These are phyloP conservation scores for Papilio helenus DNA, from an alignment of 1,140 invertebrate genomes.

Conservation along the genomic window DNA sequence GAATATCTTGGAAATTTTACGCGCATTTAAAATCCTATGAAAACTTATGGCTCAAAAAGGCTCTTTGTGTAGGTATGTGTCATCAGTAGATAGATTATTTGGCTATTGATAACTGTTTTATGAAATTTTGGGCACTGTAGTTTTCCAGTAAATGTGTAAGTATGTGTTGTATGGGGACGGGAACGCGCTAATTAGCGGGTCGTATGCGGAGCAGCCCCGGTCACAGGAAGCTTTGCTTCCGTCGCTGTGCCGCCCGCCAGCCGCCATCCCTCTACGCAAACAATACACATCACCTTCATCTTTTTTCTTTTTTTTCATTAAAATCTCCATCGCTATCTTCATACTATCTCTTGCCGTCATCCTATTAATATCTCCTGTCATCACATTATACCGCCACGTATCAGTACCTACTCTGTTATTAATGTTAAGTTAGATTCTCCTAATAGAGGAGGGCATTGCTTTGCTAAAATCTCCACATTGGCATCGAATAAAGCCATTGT, in stretches of 20 bases:
- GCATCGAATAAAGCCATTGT: constrained; percentile 14
- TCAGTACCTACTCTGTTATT: neutral
- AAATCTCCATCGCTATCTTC: neutral
- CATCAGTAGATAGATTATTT: too few species aligned
- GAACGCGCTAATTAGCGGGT: constrained; percentile 46
- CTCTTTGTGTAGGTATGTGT: neutral
- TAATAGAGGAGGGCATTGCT: neutral
- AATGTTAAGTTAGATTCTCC: neutral
- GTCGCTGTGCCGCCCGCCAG: constrained; percentile 41
- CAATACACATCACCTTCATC: neutral
- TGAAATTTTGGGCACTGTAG: neutral
- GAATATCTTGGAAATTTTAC: neutral
- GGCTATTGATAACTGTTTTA: neutral
- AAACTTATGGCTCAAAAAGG: neutral
- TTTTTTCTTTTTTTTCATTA: neutral
- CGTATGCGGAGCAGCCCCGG: constrained; percentile 38
- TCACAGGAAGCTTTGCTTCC: constrained; percentile 54
- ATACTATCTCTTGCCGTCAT: neutral
- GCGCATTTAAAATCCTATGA: neutral
- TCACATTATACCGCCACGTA: too few species aligned
- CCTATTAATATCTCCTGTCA: too few species aligned
- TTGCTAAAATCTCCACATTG: constrained; percentile 3
- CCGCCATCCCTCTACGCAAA: constrained; percentile 38
- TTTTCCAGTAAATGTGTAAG: constrained; percentile 6
- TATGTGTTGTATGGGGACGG: neutral